Evolutionary conservation across 2,888 invertebrate species (phyloP), one percentile per base, ranked within the genome.

Genomic region (Cepaea hortensis): DNA sequence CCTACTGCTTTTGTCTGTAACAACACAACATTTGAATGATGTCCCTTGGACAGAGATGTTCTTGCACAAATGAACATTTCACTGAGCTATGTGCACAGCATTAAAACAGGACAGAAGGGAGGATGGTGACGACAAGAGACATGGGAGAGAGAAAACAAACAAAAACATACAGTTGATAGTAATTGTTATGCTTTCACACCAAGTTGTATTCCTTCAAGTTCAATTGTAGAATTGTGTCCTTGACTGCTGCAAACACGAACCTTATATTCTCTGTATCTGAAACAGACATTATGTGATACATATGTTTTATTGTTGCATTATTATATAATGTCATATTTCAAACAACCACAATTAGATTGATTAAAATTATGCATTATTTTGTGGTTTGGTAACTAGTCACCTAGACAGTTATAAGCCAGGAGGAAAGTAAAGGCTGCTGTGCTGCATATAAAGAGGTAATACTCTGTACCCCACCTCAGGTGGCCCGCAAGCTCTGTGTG

Each of bases 191-290:
- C 84, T 35, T 87, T 94, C 97, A 98, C 96, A 99, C 99, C 96
- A 99, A 96, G 96, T 99, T 99, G 96, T 99, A 99, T 96, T 99
- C 99, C 96, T 99, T 99, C 95, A 99, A 96, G 96, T 99, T 99
- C 95, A 99, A 98, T 96, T 99, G 99, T 95, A 99, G 97, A 96
- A 99, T 99, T 94, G 99, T 99, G 96, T 99, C 99, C 96, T 99
- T 99, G 94, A 99, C 99, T 93, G 99, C 99, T 95, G 99, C 99
- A 96, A 99, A 99, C 95, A 99, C 99, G 96, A 99, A 99, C 95
- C 99, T 97, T 96, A 99, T 99, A 96, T 99, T 99, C 95, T 99
- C 99, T 95, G 99, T 99, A 96, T 99, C 99, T 99, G 96, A 75
- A 94, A 92, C 20, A 85, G 35, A 62, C 11, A 55, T 35, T 35